Base-by-base conservation (phyloP, 2,113 vertebrate genomes). In the Corythoichthys intestinalis region DNA sequence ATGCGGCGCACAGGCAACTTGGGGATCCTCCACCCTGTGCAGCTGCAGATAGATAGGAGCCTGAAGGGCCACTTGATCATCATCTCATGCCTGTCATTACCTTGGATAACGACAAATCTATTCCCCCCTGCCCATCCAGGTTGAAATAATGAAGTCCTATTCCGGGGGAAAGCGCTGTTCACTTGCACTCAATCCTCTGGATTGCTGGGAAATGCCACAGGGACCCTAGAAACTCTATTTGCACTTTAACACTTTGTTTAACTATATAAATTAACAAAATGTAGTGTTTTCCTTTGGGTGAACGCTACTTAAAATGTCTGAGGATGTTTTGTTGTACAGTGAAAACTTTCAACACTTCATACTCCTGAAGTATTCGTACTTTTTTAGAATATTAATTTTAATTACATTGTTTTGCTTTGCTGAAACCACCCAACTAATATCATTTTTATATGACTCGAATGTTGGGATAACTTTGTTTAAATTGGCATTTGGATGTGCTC, bases 201-300 rank as follows among this genome's bases (percentile, higher is more conserved):
- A 50, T 44, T 59, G n/a, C 65, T 49, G 20, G 54, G 53, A 68
- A 74, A 77, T 50, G 66, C 72, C 35, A n/a, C 3, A 0, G 50
- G 61, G 38, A 28, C 67, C 63, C 15, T 56, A 38, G 52, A 60
- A 77, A 59, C 28, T 65, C 15, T 2, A 35, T 72, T 44, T 38
- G 63, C 46, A 39, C 48, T 44, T 69, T 41, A 47, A 74, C 47
- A 28, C 52, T 64, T 62, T 52, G 13, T 50, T n/a, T 84, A 73
- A 86, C 85, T 76, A 71, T 77, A 76, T 66, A 75, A 28, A 28
- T 70, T 17, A 60, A 60, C 35, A 6, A 76, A 66, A 28, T 66
- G 41, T 38, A 41, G 61, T 39, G 39, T 53, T 69, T 69, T 11
- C 2, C 7, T 9, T 64, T 67, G 48, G 20, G 4, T 35, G 15